Evolutionary conservation across 2,113 vertebrate species (phyloP), one percentile per base, ranked within the genome.

Genomic region (Myotis brandtii): DNA sequence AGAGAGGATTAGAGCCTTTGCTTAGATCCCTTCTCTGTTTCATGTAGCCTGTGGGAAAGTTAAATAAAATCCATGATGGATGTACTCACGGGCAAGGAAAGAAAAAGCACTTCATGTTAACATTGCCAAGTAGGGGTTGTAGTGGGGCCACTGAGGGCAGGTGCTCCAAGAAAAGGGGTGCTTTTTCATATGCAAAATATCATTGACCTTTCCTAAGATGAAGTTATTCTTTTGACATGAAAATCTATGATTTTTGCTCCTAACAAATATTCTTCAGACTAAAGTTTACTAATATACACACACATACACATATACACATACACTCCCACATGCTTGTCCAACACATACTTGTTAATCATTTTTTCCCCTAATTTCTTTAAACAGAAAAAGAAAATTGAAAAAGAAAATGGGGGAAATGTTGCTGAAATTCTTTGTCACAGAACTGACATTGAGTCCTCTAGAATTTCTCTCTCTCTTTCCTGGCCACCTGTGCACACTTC

Each of bases 1-100:
- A 94, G 18, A 76, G 16, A 94, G n/a, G 25, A 84, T 80, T 70
- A 85, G 83, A 87, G 40, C 11, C 21, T 72, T 66, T 59, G 52
- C 48, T 82, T 48, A 69, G 13, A 91, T 72, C 67, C 27, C 2
- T 5, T 81, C 6, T 91, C 34, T 81, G 12, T 40, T 86, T 94
- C 40, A 84, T 72, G 32, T 32, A 69, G 32, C 32, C 66, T 79
- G 46, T 86, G 76, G 48, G 43, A 92, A 97, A 90, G 86, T 23
- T 67, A 90, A 93, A 90, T 34, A 37, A 12, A 43, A 25, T 64
- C 43, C 85, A 40, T 79, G 25, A 86, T 70, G 40, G 59, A 11
- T 89, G 14, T 76, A 40, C 23, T 91, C 66, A 46, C 21, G 84
- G 27, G 37, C 30, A 83, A 37, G 72, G 80, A 89, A 30, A 46